Percentiles rank a stretch among this genome's conserved stretches.
phyloP scores from a whole-genome alignment of 53 echinoderm and acorn worm species.

The Arbacia lixula region DNA sequence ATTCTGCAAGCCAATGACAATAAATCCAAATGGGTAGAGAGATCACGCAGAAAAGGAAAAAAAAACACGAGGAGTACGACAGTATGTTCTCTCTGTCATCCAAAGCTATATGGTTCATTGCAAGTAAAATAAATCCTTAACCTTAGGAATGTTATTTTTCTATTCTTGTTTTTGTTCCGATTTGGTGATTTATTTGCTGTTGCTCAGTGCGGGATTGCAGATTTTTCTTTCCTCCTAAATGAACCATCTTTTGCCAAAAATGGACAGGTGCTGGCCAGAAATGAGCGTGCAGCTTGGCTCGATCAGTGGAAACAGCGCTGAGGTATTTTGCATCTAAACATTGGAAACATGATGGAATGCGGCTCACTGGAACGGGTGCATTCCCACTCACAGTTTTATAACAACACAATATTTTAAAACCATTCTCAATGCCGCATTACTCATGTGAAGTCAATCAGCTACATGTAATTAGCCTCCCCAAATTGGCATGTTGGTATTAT shows the following conservation, averaged over 20 bases:
- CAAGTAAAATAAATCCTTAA: slow-evolving; percentile 49
- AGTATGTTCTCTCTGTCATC: slow-evolving; percentile 14
- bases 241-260: slow-evolving; percentile 23
- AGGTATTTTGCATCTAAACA: too few relatives aligned
- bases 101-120: slow-evolving; percentile 10
- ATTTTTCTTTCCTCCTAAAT: neutral
- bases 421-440: too few relatives aligned
- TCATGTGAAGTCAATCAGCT: too few relatives aligned
- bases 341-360: too few relatives aligned
- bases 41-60: neutral
- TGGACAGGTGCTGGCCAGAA: slow-evolving; percentile 33
- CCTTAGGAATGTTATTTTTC: slow-evolving; percentile 40
- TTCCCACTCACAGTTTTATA: too few relatives aligned
- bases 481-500: too few relatives aligned
- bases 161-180: slow-evolving; percentile 18
- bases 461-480: too few relatives aligned
- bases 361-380: too few relatives aligned
- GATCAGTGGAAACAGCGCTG: too few relatives aligned
- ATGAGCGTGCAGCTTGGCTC: too few relatives aligned
- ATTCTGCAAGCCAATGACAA: slow-evolving; percentile 21
- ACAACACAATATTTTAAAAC: too few relatives aligned
- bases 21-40: slow-evolving; percentile 3
- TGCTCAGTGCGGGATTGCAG: slow-evolving; percentile 10
- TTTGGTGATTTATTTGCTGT: slow-evolving; percentile 41
- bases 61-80: too few relatives aligned